Evolutionary conservation across 2,113 vertebrate genomes (phyloP), one percentile per base, ranked within the genome.

Genomic region (Cebus imitator): DNA sequence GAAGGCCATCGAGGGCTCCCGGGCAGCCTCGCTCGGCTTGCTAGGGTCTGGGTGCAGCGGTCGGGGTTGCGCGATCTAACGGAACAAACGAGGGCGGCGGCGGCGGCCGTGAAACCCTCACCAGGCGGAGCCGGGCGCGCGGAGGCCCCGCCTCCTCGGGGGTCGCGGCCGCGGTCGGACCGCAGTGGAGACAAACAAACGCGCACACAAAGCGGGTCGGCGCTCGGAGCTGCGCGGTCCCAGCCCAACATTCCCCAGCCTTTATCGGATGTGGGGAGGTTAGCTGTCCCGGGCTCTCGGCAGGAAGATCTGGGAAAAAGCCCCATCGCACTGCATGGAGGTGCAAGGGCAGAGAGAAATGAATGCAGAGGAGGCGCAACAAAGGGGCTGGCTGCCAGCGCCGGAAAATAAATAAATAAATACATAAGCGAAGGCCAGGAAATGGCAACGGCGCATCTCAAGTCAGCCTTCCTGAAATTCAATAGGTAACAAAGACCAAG

Each of bases 121-220:
- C 97, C 98, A 96, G 97, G 91, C 98, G 96, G 85, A 98, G 97
- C 98, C 95, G 61, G 81, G 87, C 87, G 88, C 95, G 88, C 64
- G 48, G 40, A 98, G 97, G 98, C 98, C 97, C 98, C 99, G 98
- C 99, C 99, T 98, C 97, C 97, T 20, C 82, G 73, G 94, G 93
- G 96, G 96, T 90, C 93, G 84, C 85, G 92, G 91, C 94, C 6
- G 37, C 90, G 58, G 73, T 82, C 90, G 43, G 4, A 8, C 48
- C 9, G 61, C 58, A 0, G 90, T 32, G 0, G 45, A 87, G 45
- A 91, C 93, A 32, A 27, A 85, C 57, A 9, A 23, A 6, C 82
- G 45, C n/a, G 55, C 5, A 40, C 96, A 96, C 96, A 96, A 97
- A 90, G 95, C 94, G 0, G 1, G 68, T 58, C 48, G 3, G n/a